Conservation (phyloP, 1,140 invertebrate species). For the Drosophila tsacasi region DNA sequence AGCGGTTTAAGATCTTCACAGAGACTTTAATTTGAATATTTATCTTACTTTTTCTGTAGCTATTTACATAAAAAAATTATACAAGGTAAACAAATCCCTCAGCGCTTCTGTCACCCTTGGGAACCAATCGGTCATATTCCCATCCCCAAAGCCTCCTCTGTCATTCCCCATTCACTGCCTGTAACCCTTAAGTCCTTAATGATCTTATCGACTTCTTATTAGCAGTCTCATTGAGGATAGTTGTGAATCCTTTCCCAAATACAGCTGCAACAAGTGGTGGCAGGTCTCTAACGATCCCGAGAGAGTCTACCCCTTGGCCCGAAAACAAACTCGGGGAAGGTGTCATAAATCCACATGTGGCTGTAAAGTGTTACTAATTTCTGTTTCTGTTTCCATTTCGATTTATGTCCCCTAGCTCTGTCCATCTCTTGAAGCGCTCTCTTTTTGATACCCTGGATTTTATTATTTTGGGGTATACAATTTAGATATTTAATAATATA, state of each 20-base stretch:
- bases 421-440: conserved; percentile 9
- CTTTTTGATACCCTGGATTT: conserved; percentile 9
- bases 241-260: conserved; percentile 40
- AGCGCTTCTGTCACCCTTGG: conserved; percentile 7
- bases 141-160: not conserved
- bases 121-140: conserved; percentile 25
- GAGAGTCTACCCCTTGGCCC: conserved; percentile 22
- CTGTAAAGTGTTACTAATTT: conserved; percentile 78
- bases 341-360: conserved; percentile 82
- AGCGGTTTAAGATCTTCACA: not conserved
- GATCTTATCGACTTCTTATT: conserved; percentile 45
- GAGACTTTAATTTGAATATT: not conserved
- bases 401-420: conserved; percentile 28
- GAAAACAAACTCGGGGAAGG: conserved; percentile 20
- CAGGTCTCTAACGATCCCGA: conserved; percentile 29
- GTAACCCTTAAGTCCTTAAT: conserved; percentile 47
- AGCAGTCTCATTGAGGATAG: conserved; percentile 23
- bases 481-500: too few relatives aligned
- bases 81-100: not conserved
- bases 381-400: conserved; percentile 53
- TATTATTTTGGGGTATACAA: not conserved
- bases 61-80: conserved; percentile 3
- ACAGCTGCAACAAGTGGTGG: conserved; percentile 81
- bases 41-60: not conserved
- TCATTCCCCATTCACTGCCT: conserved; percentile 8